These are phyloP conservation scores for Halcyon badia DNA, from an alignment of 2,797 vertebrate species.

Conservation along the genomic window DNA sequence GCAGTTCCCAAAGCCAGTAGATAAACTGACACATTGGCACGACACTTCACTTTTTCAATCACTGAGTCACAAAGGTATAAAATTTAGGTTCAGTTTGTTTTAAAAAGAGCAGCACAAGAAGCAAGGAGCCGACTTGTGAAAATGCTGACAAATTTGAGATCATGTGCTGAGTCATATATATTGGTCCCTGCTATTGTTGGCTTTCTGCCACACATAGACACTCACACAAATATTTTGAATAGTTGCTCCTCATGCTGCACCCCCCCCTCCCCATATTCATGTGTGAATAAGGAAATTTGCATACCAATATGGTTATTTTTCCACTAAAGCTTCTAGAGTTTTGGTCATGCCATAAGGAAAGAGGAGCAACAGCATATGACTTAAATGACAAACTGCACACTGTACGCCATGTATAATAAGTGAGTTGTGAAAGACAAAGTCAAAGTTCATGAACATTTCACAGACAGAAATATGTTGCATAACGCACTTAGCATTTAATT, in stretches of 20 bases:
- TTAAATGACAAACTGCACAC: slow-evolving; percentile 74
- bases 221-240: slow-evolving; percentile 72
- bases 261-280: slow-evolving; percentile 32
- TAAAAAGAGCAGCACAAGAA: not conserved
- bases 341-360: slow-evolving; percentile 77
- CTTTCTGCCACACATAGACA: slow-evolving; percentile 65
- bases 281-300: slow-evolving; percentile 75
- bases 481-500: slow-evolving; percentile 67
- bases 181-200: slow-evolving; percentile 67
- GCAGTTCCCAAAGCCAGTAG: not conserved
- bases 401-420: slow-evolving; percentile 69
- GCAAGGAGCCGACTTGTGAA: not conserved
- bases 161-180: slow-evolving; percentile 66
- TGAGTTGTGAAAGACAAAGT: slow-evolving; percentile 75
- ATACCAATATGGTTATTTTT: slow-evolving; percentile 77
- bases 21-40: not conserved
- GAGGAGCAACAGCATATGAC: slow-evolving; percentile 76
- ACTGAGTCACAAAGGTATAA: not conserved
- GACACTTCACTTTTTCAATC: not conserved
- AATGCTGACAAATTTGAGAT: slow-evolving; percentile 67
- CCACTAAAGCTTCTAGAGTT: slow-evolving; percentile 75
- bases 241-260: slow-evolving; percentile 54
- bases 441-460: slow-evolving; percentile 73
- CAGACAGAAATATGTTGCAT: slow-evolving; percentile 75
- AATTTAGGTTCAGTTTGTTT: not conserved